A percentile compares a stretch with the other conserved stretches of the same genome.
Conservation (phyloP, 1,140 invertebrate species). For the Pteromalus puparum region DNA sequence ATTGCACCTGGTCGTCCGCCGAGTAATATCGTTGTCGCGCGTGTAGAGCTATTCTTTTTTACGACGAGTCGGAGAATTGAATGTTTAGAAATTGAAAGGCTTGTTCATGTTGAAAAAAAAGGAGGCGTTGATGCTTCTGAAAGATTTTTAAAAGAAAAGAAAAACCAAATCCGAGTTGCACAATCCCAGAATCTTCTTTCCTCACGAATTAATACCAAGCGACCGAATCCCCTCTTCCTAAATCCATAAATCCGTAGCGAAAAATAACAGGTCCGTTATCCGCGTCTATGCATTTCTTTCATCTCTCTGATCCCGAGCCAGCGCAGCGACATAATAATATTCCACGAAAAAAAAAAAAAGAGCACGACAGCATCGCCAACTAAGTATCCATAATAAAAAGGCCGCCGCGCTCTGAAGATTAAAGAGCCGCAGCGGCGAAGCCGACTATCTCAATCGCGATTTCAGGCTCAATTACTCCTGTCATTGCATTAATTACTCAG, state of each 20-base stretch:
- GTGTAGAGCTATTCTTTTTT: not conserved
- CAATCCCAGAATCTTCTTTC: too few species aligned
- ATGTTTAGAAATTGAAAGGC: too few species aligned
- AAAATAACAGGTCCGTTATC: too few species aligned
- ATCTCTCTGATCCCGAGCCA: not conserved
- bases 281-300: slow-evolving; percentile 1
- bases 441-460: slow-evolving; percentile 45
- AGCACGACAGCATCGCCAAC: not conserved
- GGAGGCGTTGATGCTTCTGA: too few species aligned
- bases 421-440: not conserved
- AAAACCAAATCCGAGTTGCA: too few species aligned
- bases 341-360: not conserved
- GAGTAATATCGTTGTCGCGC: not conserved
- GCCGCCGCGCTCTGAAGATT: slow-evolving; percentile 33
- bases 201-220: too few species aligned
- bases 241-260: too few species aligned
- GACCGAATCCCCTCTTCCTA: too few species aligned
- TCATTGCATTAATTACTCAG: slow-evolving; percentile 50
- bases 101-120: too few species aligned
- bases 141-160: too few species aligned
- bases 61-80: not conserved
- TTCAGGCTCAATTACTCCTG: slow-evolving; percentile 38
- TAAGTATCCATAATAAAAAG: not conserved
- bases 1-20: not conserved
- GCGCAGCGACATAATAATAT: slow-evolving; percentile 4